phyloP scores from a whole-genome alignment of 2,888 invertebrate genomes.

The Acanthoscelides obtectus region DNA sequence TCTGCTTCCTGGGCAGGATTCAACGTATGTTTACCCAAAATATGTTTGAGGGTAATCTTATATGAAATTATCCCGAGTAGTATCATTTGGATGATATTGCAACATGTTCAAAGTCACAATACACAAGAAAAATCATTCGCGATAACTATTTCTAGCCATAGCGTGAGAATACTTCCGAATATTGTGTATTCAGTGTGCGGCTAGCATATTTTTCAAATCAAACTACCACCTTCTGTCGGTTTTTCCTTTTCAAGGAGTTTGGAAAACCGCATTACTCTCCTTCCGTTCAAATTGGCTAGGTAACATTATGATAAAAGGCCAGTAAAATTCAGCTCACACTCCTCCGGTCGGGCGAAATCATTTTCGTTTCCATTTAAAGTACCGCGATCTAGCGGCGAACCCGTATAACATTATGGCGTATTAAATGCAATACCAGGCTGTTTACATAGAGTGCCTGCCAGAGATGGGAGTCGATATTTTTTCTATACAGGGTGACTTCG shows the following conservation, averaged over 20 bases:
- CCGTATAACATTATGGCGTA: background rate
- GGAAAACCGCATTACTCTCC: background rate
- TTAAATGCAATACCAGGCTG: background rate
- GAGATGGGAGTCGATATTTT: background rate
- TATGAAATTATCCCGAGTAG: no score
- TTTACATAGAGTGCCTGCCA: background rate
- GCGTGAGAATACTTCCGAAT: background rate
- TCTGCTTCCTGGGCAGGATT: no score
- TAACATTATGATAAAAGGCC: background rate
- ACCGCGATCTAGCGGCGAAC: background rate
- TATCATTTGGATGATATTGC: no score
- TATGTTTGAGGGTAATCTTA: no score
- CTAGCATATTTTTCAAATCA: background rate
- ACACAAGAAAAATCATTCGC: no score
- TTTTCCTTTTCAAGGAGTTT: background rate
- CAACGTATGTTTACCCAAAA: no score
- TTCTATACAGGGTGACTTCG: no score
- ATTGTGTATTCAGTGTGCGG: background rate
- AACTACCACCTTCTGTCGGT: background rate
- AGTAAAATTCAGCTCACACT: background rate
- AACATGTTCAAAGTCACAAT: no score
- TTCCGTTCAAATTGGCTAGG: background rate
- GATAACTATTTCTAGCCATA: background rate
- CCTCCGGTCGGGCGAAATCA: background rate
- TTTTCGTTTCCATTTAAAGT: background rate